phyloP scores from a whole-genome alignment of 2,113 vertebrate species.

The Hydropotes inermis region DNA sequence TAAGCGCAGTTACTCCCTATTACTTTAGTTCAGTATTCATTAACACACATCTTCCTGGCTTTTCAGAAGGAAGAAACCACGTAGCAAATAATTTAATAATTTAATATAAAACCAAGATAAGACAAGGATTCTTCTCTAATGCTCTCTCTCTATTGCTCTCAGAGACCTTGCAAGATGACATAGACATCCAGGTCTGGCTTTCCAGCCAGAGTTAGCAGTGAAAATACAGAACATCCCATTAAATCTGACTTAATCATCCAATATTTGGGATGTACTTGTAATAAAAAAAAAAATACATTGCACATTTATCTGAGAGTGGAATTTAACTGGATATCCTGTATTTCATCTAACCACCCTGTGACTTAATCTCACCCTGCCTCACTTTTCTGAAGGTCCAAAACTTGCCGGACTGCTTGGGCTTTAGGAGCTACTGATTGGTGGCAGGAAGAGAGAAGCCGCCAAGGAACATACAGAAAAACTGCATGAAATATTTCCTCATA shows the following conservation, averaged over 20 bases:
- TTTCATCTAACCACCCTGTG: not conserved
- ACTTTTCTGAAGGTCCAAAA: not conserved
- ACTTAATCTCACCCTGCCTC: not conserved
- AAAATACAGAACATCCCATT: not conserved
- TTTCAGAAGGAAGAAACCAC: not conserved
- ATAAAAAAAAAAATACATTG: not conserved
- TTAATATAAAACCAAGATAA: not conserved
- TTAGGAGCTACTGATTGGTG: not conserved
- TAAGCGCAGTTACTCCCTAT: not conserved
- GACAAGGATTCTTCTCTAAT: not conserved
- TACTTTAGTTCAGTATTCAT: not conserved
- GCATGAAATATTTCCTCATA: not conserved
- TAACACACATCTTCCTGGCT: not conserved
- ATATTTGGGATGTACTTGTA: not conserved
- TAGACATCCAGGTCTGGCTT: not conserved
- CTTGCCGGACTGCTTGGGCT: not conserved
- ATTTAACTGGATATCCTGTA: not conserved
- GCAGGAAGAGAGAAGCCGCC: not conserved
- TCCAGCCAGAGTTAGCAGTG: not conserved
- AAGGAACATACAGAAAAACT: not conserved
- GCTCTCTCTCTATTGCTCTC: not conserved
- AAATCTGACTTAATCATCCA: not conserved
- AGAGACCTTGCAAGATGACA: not conserved
- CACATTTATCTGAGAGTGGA: not conserved
- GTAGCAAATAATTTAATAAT: not conserved